Conservation (phyloP, 2,113 vertebrate species). For the Alaudala cheleensis region DNA sequence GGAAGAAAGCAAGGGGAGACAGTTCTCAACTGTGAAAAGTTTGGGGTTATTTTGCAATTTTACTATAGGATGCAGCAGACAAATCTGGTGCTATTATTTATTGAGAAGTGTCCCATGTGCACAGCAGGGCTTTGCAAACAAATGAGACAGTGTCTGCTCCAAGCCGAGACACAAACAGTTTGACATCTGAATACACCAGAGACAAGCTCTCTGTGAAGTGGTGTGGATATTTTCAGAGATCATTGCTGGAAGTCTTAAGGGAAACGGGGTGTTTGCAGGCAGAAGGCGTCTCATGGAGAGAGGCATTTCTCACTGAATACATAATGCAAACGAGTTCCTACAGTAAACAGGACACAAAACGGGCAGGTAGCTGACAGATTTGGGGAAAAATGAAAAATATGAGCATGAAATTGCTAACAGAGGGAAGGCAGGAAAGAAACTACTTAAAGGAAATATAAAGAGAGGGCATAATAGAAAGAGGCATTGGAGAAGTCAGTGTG, state of each 20-base stretch:
- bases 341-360: constrained; percentile 11
- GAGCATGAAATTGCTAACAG: neutral
- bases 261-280: constrained; percentile 40
- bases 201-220: constrained; percentile 57
- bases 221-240: constrained; percentile 69
- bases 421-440: neutral
- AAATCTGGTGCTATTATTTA: constrained; percentile 44
- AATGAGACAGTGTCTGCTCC: constrained; percentile 60
- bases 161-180: constrained; percentile 60
- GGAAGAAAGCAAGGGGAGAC: neutral
- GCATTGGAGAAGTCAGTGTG: neutral
- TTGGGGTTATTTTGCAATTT: constrained; percentile 31
- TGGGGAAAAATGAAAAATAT: neutral
- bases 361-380: neutral
- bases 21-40: neutral
- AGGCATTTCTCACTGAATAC: constrained; percentile 43
- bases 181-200: constrained; percentile 67
- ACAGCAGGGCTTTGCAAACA: constrained; percentile 56
- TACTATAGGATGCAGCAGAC: constrained; percentile 18
- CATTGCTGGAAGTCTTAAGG: constrained; percentile 62
- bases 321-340: constrained; percentile 11
- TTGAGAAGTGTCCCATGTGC: constrained; percentile 51
- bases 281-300: neutral
- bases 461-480: neutral
- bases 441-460: neutral